Conservation (phyloP, 2,797 vertebrate species). For the Leucoraja ocellata region DNA sequence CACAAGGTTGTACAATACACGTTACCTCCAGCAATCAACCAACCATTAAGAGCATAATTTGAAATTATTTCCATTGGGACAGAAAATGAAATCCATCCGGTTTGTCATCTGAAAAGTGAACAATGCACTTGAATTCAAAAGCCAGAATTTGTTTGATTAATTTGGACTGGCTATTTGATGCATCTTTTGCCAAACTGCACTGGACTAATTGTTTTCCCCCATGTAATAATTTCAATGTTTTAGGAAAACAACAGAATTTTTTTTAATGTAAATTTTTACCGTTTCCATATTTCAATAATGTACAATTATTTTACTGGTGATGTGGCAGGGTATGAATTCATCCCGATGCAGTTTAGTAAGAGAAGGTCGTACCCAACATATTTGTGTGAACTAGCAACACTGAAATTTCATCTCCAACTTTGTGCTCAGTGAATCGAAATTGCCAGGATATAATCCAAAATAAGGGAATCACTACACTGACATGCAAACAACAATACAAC, state of each 20-base stretch:
- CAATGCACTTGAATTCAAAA: neutral
- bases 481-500: neutral
- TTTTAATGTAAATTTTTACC: neutral
- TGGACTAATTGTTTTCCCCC: no score
- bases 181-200: neutral
- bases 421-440: constrained; percentile 9
- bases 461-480: neutral
- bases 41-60: neutral
- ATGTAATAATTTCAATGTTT: neutral
- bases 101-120: neutral
- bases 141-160: neutral
- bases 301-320: neutral
- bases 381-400: neutral
- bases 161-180: neutral
- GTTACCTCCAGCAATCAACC: neutral
- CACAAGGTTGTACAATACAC: neutral
- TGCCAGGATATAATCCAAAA: neutral
- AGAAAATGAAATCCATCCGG: neutral
- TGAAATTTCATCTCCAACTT: neutral
- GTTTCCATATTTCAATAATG: neutral
- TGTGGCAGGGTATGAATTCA: neutral
- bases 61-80: neutral
- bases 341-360: neutral
- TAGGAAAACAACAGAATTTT: neutral
- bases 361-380: neutral